Evolutionary conservation across 2,113 vertebrate species (phyloP), one percentile per base, ranked within the genome.

Genomic region (Rutilus rutilus): DNA sequence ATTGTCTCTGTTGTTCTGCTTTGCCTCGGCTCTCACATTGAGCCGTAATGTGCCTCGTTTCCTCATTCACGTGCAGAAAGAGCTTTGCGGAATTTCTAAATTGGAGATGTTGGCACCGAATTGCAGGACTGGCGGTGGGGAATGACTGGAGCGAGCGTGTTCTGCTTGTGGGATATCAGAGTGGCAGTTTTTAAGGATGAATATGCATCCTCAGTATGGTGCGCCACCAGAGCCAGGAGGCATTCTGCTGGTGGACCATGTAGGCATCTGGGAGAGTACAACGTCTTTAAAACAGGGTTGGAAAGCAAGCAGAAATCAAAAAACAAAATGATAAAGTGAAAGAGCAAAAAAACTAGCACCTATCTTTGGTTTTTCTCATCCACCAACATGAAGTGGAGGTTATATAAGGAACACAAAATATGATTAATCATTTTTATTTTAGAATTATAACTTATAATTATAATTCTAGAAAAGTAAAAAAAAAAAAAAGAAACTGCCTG

Each of bases 1-100:
- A 95, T 95, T 94, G 94, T 94, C 94, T 92, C 86, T 59, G 89
- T 88, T 92, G 92, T 95, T 94, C 90, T 90, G 91, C 92, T 92
- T 93, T 86, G 91, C 92, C 93, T 93, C 86, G 89, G 91, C 92
- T 91, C 92, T 90, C 90, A 91, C 93, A 94, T 92, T 92, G 91
- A 93, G n/a, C 86, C 84, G 86, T 93, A 93, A 92, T 93, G 85
- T 91, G 92, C 86, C 91, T 90, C 86, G 90, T 93, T 94, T 92
- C 27, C 93, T 82, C 12, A 52, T 88, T 89, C 85, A 52, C 60
- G 69, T 85, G 78, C 85, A 88, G 84, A 92, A 92, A 93, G 85
- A 93, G 90, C 92, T 89, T 94, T 93, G 92, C 87, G 17, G 92
- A 91, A 90, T 93, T 93, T 92, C 90, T 88, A 94, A 93, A 94